phyloP scores from a whole-genome alignment of 2,797 vertebrate genomes.

The Syngnathus rostellatus region DNA sequence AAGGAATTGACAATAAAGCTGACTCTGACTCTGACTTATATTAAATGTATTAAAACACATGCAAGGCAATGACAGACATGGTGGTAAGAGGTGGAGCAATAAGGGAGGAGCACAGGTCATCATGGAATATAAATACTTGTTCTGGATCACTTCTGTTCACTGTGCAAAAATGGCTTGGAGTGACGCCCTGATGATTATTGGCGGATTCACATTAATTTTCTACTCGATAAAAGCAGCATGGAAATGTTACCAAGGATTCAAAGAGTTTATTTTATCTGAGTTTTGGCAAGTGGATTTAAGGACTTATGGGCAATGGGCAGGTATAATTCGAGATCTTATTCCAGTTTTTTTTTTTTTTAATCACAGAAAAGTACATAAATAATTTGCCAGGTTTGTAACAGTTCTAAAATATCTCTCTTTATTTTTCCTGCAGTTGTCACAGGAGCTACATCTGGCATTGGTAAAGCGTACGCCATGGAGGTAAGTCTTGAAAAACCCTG shows the following conservation, averaged over 20 bases:
- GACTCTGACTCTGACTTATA: too few species aligned
- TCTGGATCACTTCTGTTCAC: not conserved
- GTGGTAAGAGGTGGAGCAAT: slow-evolving; percentile 27
- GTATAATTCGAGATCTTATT: slow-evolving; percentile 36
- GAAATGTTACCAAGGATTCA: slow-evolving; percentile 61
- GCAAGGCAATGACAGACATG: slow-evolving; percentile 6
- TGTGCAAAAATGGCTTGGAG: slow-evolving; percentile 20
- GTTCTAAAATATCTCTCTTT: not conserved
- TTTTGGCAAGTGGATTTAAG: slow-evolving; percentile 59
- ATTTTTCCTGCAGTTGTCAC: slow-evolving; percentile 66
- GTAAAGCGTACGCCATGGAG: slow-evolving; percentile 71
- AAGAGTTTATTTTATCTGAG: slow-evolving; percentile 53
- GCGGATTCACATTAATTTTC: slow-evolving; percentile 38
- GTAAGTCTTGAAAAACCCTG: slow-evolving; percentile 42
- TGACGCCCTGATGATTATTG: slow-evolving; percentile 37
- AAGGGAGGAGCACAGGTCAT: slow-evolving; percentile 33
- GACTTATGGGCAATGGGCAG: slow-evolving; percentile 69
- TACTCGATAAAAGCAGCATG: slow-evolving; percentile 51
- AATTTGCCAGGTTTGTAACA: not conserved
- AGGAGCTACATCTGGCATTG: slow-evolving; percentile 73
- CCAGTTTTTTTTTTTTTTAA: not conserved
- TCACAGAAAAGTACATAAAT: not conserved
- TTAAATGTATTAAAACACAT: not conserved
- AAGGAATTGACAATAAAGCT: too few species aligned
- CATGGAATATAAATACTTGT: slow-evolving; percentile 8